Evolutionary conservation across 2,797 vertebrate species (phyloP), one percentile per base, ranked within the genome.

Genomic region (Epinephelus malabaricus): DNA sequence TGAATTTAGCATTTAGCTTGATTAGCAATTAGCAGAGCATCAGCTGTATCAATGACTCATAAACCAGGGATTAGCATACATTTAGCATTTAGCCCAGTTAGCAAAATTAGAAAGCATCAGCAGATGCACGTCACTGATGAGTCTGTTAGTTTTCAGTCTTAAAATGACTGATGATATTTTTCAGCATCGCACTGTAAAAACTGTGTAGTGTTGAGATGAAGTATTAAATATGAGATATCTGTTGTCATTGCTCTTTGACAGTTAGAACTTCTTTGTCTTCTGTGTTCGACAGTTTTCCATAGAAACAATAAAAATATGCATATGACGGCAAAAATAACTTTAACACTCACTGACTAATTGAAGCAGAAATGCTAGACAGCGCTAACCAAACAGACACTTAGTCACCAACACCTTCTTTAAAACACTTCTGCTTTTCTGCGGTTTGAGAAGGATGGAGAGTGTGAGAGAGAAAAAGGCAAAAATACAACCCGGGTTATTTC

Each of bases 401-500:
- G 69, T 93, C 89, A 94, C 45, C 12, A 10, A 13, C 59, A 64
- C 49, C 82, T 87, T 79, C 79, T 79, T 68, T 15, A 46, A 46
- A 46, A 46, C 15, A 47, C 15, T 47, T 47, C 46, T 47, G 46
- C 46, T 17, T 47, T 47, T 47, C 15, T 47, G 46, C 1, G 23
- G 76, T 69, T 63, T 58, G 17, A 3, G 47, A 49, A 79, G 45
- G 65, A 64, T 27, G 19, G 38, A 69, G 61, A 65, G 68, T 84
- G 90, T 80, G 87, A 81, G 87, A 92, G 78, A 86, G 34, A 86
- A 70, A 67, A 70, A 75, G 46, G 53, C 53, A 81, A 76, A 89
- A 77, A 86, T 65, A 80, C 73, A 69, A 75, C 23, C 27, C 2
- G 0, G 73, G 64, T 87, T 92, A 90, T 94, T 94, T 93, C 79